A percentile compares a stretch with the other conserved stretches of the same genome.
phyloP scores from a whole-genome alignment of 1,140 invertebrate genomes.

The Macrotrachela quadricornifera region DNA sequence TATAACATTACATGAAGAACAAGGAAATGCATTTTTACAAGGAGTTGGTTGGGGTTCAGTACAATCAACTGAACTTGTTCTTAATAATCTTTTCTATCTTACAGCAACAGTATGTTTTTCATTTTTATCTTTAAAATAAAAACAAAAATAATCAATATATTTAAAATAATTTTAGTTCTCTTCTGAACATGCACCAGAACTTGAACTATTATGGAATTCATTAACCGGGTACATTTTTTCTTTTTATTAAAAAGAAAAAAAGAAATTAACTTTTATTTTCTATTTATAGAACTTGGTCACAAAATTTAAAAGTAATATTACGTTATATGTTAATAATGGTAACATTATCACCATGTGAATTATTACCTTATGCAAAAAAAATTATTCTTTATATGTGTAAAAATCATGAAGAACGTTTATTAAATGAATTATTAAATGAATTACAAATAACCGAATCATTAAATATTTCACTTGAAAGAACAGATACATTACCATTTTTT shows the following conservation, averaged over 20 bases:
- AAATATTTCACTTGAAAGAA: too few relatives aligned
- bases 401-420: conserved; percentile 61
- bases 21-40: background rate
- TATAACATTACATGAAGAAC: too few relatives aligned
- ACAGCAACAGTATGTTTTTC: conserved; percentile 90
- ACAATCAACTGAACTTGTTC: conserved; percentile 45
- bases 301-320: conserved; percentile 86
- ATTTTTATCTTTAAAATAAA: conserved; percentile 34
- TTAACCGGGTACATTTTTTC: conserved; percentile 48
- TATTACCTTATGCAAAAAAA: conserved; percentile 74
- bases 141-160: background rate
- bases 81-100: conserved; percentile 94
- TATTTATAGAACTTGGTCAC: conserved; percentile 46
- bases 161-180: conserved; percentile 48
- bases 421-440: conserved; percentile 90
- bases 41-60: conserved; percentile 1
- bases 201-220: conserved; percentile 82
- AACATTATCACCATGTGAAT: conserved; percentile 72
- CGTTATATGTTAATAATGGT: conserved; percentile 89
- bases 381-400: conserved; percentile 74
- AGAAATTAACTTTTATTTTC: too few relatives aligned
- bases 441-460: conserved; percentile 31
- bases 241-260: too few relatives aligned
- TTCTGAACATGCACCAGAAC: conserved; percentile 75
- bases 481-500: too few relatives aligned